Evolutionary conservation across 1,140 invertebrate species (phyloP).

Genomic region (Microplitis mediator): DNA sequence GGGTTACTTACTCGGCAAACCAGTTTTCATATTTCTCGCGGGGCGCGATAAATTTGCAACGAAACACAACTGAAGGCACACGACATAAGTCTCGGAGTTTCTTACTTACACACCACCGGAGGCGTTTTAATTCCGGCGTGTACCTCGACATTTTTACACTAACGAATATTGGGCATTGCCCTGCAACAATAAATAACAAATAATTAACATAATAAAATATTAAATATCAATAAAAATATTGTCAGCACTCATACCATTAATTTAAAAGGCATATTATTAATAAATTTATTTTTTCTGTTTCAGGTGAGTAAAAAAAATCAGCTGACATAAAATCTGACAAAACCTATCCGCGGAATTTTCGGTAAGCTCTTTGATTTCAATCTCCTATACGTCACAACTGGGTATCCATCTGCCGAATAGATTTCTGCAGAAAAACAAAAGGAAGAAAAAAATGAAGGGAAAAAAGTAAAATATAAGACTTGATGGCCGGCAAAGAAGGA

Average conservation of each 20-base stretch:
- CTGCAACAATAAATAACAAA: neutral
- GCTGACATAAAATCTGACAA: neutral
- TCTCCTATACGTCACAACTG: constrained; percentile 3
- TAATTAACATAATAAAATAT: constrained; percentile 1
- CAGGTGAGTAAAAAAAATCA: constrained; percentile 43
- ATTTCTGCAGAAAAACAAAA: neutral
- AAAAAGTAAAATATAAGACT: neutral
- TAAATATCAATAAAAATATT: neutral
- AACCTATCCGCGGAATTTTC: constrained; percentile 4
- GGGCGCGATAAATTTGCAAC: constrained; percentile 42
- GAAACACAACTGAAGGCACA: constrained; percentile 41
- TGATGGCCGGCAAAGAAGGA: neutral
- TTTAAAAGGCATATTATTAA: neutral
- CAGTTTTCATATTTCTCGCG: constrained; percentile 46
- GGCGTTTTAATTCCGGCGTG: constrained; percentile 12
- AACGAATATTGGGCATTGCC: neutral
- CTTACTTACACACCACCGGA: neutral
- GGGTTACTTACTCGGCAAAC: constrained; percentile 34
- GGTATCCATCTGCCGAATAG: neutral
- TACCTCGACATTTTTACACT: neutral
- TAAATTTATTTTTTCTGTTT: constrained; percentile 39
- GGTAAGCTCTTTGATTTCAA: constrained; percentile 17
- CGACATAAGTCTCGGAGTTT: constrained; percentile 20
- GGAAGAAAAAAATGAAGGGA: neutral
- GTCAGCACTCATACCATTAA: no score